Evolutionary conservation across 2,888 invertebrate genomes (phyloP), one percentile per base, ranked within the genome.

Genomic region (Petrolisthes cinctipes): DNA sequence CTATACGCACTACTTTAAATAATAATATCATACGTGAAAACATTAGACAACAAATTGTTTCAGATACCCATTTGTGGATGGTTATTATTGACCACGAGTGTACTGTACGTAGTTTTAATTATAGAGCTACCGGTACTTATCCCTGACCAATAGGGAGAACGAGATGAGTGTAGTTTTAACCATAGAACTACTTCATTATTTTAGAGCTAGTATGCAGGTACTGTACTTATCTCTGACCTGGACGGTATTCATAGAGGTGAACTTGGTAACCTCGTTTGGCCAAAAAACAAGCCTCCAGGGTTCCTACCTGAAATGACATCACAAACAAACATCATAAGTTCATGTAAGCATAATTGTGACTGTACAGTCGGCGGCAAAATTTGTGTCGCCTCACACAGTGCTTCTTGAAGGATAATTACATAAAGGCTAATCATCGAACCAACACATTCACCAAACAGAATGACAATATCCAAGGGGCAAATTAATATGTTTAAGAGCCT

Each of bases 281-380:
- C 68, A 86, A 51, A 17, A 66, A 51, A 54, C 76, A 82, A 14
- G 82, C 86, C 37, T 79, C 82, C 51, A 83, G 20, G 14, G 68
- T 56, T 4, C 83, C 83, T 5, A 83, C 86, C 83, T 86, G 83
- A 20, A 37, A 82, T 73, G 1, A 20, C n/a, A 73, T 7, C n/a
- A 73, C 7, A 17, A 20, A 73, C n/a, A 73, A 66, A 20, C 23
- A 14, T 71, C 23, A 2, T 71, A 23, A 76, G 11, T 76, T 6
- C 14, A 23, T 14, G 11, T 78, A 53, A 9, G 1, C 1, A 7
- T 73, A 20, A 20, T 75, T n/a, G 7, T 14, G 20, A 20, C 23
- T n/a, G 75, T 75, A 75, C n/a, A n/a, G 20, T 17, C 20, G 20
- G 75, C 20, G 20, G 75, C 20, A 75, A 20, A n/a, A n/a, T 5